Evolutionary conservation across 2,888 invertebrate species (phyloP), one percentile per base, ranked within the genome.

Genomic region (Thereva nobilitata): DNA sequence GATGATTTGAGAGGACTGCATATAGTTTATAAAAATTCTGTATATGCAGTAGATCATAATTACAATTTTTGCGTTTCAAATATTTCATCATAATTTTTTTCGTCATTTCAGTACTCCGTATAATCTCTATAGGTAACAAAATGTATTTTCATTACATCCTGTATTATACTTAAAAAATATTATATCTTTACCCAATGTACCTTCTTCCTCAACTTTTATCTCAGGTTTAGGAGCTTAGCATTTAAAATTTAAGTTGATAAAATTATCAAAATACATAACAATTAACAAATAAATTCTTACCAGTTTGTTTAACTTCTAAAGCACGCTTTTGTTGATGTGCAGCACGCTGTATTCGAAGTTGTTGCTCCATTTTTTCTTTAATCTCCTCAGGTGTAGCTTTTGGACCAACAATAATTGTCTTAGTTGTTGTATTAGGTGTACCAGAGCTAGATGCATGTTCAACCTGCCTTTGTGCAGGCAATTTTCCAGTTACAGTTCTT

Each of bases 341-440:
- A 34, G 92, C 91, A 69, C 95, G 82, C 77, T 96, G 96, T 74
- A 93, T 85, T 67, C 93, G 88, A 71, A 96, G 81, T 76, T 95
- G 93, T 71, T 93, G 92, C 76, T 96, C 95, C 89, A 95, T 89
- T 79, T 93, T 93, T 73, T 95, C 94, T 79, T 92, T 92, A 70
- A 91, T 87, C 75, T 93, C 92, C 72, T 89, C 86, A 0, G 89
- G 86, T 38, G 86, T 86, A 0, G 87, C 84, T 74, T 87, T 86
- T 72, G 81, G 85, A 74, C 79, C 84, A 7, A 84, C 83, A 4
- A 83, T 71, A 75, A 59, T 57, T 3, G 57, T 41, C 23, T 53
- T 67, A 44, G 74, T 71, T 8, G 69, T 68, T 37, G 71, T 72
- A 73, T 71, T 70, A 4, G 70, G 64, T 7, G 70, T 70, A 4